These are phyloP conservation scores for Aphidius ervi DNA, from an alignment of 1,140 invertebrate species.

Conservation along the genomic window DNA sequence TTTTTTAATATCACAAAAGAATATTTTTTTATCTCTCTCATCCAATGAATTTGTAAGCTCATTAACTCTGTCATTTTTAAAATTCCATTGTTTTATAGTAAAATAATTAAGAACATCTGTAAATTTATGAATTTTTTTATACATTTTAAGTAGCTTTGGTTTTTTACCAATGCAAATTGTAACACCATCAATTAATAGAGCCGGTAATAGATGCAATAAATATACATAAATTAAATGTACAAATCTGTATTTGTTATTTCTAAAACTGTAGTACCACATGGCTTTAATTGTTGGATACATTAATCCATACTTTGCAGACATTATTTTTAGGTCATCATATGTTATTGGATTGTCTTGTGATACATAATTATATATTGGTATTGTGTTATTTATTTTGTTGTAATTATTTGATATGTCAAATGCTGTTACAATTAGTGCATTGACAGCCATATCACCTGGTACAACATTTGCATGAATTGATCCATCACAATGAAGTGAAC, in stretches of 20 bases:
- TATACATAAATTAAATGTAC: slow-evolving; percentile 53
- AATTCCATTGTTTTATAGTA: slow-evolving; percentile 66
- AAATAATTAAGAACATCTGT: slow-evolving; percentile 70
- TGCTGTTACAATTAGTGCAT: slow-evolving; percentile 71
- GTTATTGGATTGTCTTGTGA: slow-evolving; percentile 48
- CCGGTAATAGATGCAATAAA: slow-evolving; percentile 63
- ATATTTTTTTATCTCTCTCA: slow-evolving; percentile 60
- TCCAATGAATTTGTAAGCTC: slow-evolving; percentile 60
- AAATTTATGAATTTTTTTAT: slow-evolving; percentile 66
- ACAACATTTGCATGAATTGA: slow-evolving; percentile 69
- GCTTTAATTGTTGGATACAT: slow-evolving; percentile 43
- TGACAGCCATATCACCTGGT: slow-evolving; percentile 80
- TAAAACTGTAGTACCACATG: slow-evolving; percentile 58
- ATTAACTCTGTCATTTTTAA: slow-evolving; percentile 59
- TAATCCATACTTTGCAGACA: slow-evolving; percentile 45
- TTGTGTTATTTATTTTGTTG: slow-evolving; percentile 27
- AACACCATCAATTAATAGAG: slow-evolving; percentile 62
- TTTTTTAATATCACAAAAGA: slow-evolving; percentile 65
- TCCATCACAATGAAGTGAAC: slow-evolving; percentile 62
- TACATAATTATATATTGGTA: slow-evolving; percentile 53
- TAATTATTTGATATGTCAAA: slow-evolving; percentile 60
- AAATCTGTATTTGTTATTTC: slow-evolving; percentile 52
- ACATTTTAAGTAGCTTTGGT: slow-evolving; percentile 62
- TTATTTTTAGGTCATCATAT: slow-evolving; percentile 45
- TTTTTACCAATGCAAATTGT: slow-evolving; percentile 58